Conservation (phyloP, 2,888 invertebrate species). For the Hydraecia micacea region DNA sequence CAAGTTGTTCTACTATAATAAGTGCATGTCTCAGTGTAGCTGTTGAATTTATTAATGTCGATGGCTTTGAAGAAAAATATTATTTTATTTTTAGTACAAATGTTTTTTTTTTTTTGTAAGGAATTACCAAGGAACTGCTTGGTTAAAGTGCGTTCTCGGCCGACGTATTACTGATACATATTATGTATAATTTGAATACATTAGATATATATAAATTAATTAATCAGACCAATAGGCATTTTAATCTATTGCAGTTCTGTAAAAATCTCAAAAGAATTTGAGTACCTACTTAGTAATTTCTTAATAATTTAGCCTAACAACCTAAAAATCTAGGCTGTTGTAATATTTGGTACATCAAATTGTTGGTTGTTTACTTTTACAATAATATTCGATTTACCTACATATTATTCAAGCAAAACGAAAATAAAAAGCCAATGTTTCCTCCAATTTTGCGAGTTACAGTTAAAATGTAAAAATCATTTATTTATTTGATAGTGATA, state of each 20-base stretch:
- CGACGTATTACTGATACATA: background rate
- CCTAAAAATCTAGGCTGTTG: background rate
- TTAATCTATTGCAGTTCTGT: conserved; percentile 10
- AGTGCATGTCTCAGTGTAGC: conserved; percentile 21
- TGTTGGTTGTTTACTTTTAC: conserved; percentile 23
- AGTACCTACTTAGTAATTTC: background rate
- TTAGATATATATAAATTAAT: background rate
- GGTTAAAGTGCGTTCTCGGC: background rate
- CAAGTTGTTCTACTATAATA: conserved; percentile 26
- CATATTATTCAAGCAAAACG: conserved; percentile 38
- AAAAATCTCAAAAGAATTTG: conserved; percentile 38
- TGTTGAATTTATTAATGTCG: conserved; percentile 28
- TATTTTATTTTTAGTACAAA: conserved; percentile 67
- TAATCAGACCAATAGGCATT: conserved; percentile 10
- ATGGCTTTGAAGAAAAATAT: conserved; percentile 24
- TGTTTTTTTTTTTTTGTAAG: conserved; percentile 34
- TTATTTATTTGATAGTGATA: conserved; percentile 68
- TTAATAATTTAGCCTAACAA: background rate
- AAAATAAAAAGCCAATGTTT: conserved; percentile 33
- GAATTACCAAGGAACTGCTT: background rate
- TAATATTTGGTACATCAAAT: conserved; percentile 20
- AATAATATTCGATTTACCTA: conserved; percentile 20
- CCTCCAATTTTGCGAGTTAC: conserved; percentile 38
- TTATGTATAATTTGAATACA: background rate
- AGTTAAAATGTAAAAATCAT: conserved; percentile 51